A percentile compares a stretch with the other conserved stretches of the same genome.
Evolutionary conservation across 2,797 vertebrate species (phyloP).

Genomic region (Rhynchotus rufescens): DNA sequence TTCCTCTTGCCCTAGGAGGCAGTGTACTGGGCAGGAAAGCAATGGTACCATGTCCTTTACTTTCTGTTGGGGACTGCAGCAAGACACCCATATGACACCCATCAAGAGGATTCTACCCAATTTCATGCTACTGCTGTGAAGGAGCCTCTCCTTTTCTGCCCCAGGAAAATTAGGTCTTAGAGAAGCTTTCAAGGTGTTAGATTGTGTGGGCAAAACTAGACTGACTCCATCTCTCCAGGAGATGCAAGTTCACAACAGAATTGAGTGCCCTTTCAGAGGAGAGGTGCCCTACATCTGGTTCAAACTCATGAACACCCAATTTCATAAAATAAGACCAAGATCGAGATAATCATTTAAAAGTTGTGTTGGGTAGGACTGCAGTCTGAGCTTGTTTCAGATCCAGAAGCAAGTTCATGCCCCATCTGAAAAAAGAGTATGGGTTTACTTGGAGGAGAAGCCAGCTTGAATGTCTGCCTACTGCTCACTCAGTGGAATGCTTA

Average conservation of each 20-base stretch:
- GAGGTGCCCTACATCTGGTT: not conserved
- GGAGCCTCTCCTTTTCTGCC: not conserved
- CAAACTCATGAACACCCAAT: not conserved
- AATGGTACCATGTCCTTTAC: not conserved
- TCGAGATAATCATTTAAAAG: not conserved
- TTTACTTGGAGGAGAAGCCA: not conserved
- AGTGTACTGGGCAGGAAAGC: not conserved
- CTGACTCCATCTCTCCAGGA: not conserved
- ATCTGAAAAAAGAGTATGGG: not conserved
- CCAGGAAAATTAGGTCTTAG: not conserved
- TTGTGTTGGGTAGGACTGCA: constrained; percentile 20
- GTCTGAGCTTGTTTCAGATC: constrained; percentile 37
- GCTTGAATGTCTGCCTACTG: not conserved
- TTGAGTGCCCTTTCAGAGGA: not conserved
- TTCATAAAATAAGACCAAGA: constrained; percentile 7
- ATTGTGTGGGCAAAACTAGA: not conserved
- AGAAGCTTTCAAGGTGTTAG: not conserved
- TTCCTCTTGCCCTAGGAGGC: not conserved
- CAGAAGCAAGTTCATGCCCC: constrained; percentile 4
- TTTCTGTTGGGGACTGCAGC: not conserved
- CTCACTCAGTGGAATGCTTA: not conserved
- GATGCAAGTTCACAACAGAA: not conserved
- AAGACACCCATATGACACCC: not conserved
- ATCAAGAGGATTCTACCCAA: not conserved
- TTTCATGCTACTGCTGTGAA: not conserved